Percentiles rank a stretch among this genome's conserved stretches.
Evolutionary conservation across 2,113 vertebrate genomes (phyloP).

Genomic region (Phaetusa simplex): DNA sequence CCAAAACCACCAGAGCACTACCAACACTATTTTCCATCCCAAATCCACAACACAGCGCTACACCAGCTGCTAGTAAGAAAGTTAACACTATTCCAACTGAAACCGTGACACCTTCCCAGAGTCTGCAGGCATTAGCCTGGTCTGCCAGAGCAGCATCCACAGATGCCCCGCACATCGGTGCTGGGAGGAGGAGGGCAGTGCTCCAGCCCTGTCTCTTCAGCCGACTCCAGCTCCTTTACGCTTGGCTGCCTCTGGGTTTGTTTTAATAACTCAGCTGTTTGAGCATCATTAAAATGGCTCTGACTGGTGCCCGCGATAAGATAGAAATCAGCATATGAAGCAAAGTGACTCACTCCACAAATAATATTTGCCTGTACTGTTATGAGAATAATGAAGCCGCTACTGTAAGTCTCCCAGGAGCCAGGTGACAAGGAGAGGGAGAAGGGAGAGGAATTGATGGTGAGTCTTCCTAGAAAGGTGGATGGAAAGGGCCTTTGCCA

Average conservation of each 20-base stretch:
- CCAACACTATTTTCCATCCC: background rate
- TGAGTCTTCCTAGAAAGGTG: background rate
- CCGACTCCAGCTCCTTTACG: background rate
- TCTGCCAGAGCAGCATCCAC: background rate
- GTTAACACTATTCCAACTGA: background rate
- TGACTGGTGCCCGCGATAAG: background rate
- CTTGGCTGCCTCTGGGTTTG: background rate
- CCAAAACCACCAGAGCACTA: background rate
- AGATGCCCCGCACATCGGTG: rapidly evolving
- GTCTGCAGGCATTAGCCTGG: background rate
- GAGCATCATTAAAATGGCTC: conserved; percentile 1
- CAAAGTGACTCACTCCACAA: background rate
- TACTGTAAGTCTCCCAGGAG: background rate
- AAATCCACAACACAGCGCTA: background rate
- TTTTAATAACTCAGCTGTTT: conserved; percentile 13
- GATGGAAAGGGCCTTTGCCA: background rate
- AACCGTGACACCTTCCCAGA: background rate
- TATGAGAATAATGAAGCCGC: background rate
- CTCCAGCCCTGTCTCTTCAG: background rate
- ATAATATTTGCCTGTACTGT: background rate
- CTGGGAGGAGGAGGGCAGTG: background rate
- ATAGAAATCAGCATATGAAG: background rate
- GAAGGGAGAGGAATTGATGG: background rate
- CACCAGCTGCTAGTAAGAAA: background rate
- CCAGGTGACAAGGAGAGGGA: background rate